A percentile compares a stretch with the other conserved stretches of the same genome.
Conservation (phyloP, 2,797 vertebrate genomes). For the Thamnophis elegans region DNA sequence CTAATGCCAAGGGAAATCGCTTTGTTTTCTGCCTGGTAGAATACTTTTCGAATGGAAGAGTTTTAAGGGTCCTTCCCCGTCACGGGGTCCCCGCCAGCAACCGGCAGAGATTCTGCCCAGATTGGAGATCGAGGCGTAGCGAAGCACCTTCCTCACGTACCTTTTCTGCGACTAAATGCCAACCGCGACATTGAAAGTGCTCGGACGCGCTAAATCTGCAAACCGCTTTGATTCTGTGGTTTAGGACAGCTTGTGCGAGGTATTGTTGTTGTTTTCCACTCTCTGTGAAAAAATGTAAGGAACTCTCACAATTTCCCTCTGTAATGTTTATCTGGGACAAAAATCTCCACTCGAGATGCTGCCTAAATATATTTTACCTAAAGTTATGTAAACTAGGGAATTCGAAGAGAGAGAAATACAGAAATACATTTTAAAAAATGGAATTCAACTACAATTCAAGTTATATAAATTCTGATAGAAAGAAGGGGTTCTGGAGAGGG, state of each 20-base stretch:
- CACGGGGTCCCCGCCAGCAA: not conserved
- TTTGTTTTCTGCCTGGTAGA: not conserved
- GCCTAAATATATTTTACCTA: not conserved
- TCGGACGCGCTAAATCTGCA: not conserved
- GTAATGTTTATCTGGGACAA: not conserved
- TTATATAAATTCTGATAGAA: not conserved
- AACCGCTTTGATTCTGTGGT: not conserved
- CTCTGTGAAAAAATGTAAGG: not conserved
- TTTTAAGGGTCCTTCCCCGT: not conserved
- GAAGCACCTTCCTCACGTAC: not conserved
- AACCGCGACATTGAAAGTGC: not conserved
- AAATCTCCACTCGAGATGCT: not conserved
- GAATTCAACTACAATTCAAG: not conserved
- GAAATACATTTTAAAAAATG: not conserved
- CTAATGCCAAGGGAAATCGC: not conserved
- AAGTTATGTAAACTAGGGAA: not conserved
- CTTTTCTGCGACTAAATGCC: not conserved
- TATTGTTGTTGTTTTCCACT: not conserved
- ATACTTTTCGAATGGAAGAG: not conserved
- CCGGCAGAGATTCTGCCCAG: not conserved
- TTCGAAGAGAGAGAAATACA: not conserved
- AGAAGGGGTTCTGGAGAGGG: not conserved
- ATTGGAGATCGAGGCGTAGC: not conserved
- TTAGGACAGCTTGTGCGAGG: not conserved
- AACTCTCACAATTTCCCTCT: not conserved